Base-by-base conservation (phyloP, 2,113 vertebrate genomes). In the Macaca mulatta region DNA sequence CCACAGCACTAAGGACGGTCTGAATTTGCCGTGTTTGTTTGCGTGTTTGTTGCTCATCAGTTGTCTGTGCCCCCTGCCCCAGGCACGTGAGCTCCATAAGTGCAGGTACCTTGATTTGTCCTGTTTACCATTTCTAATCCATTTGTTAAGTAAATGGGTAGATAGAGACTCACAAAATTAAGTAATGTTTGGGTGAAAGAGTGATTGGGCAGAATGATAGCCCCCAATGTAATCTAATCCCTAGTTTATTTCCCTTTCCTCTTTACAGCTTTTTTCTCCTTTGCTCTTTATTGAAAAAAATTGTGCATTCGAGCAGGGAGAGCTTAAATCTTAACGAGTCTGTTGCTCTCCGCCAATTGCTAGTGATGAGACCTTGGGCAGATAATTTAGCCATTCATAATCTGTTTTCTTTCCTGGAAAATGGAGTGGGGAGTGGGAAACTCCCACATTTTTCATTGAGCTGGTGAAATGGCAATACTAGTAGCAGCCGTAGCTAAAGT, bases 361-460 rank as follows among this genome's bases (percentile, higher is more conserved):
- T 67, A 27, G 40, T 8, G 32, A 61, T 61, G 48, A 95, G 35
- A 69, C 2, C 55, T 78, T 12, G 16, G 22, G 69, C 1, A 25
- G 40, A 14, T 50, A 18, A 45, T 77, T 81, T 38, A 43, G 40
- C 8, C 14, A 38, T 70, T 94, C n/a, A 27, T 12, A 74, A 32
- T 86, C 50, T 64, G 2, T 61, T 86, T 57, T 82, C 25, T 87
- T 89, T 57, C 48, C 64, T 94, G 40, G 55, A 84, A 94, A 80
- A 38, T 50, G 43, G 3, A 0, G 27, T 2, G 3, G 1, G 4
- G 10, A 20, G 12, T 27, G 35, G 8, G 17, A 50, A 69, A 40
- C 72, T 59, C 48, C 2, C 10, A 4, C 4, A 52, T 8, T 75
- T 59, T 30, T 11, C 32, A 8, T 6, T 30, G 45, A 13, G 22